Evolutionary conservation across 2,888 invertebrate species (phyloP).

Genomic region (Nemoura dubitans): DNA sequence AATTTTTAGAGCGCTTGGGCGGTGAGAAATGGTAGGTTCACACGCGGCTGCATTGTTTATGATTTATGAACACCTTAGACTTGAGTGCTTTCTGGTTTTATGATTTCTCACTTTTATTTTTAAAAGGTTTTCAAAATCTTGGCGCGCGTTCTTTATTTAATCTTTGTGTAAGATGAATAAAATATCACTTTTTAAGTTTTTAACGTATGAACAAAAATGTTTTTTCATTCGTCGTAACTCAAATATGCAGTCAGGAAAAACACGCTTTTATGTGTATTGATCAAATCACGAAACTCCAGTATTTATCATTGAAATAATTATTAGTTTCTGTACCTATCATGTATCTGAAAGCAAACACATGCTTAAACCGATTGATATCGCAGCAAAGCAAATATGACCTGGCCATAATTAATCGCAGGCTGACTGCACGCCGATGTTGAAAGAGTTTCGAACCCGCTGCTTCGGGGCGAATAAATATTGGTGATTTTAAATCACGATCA

Average conservation of each 20-base stretch:
- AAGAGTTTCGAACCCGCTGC: neutral
- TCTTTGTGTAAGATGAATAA: neutral
- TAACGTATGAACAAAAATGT: neutral
- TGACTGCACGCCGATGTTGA: neutral
- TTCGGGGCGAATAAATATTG: neutral
- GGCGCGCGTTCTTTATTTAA: neutral
- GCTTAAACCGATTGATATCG: neutral
- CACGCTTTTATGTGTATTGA: neutral
- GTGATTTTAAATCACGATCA: neutral
- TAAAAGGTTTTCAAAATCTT: neutral
- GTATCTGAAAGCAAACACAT: neutral
- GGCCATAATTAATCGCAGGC: neutral
- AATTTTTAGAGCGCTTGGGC: neutral
- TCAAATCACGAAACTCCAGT: neutral
- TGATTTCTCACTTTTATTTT: neutral
- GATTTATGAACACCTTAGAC: neutral
- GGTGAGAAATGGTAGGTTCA: neutral
- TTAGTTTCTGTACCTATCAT: neutral
- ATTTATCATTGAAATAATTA: neutral
- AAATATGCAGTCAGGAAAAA: neutral
- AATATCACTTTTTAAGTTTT: neutral
- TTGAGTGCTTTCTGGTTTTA: constrained; percentile 5
- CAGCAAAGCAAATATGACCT: neutral
- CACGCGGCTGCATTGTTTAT: neutral
- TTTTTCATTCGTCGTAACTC: neutral